Conservation (phyloP, 2,113 vertebrate genomes). For the Chascanopsetta lugubris region DNA sequence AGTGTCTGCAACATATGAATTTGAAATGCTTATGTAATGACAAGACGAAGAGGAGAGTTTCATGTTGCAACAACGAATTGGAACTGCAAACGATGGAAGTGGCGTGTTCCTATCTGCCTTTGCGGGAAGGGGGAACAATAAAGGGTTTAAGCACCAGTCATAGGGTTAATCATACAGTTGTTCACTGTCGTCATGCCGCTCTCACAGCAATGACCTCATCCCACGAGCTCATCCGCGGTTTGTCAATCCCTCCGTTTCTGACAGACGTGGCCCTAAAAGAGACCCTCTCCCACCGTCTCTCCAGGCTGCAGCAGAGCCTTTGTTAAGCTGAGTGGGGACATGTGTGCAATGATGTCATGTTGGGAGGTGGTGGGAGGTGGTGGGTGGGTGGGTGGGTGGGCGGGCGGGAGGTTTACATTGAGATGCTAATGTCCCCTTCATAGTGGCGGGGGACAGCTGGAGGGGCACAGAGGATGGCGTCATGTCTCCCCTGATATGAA, state of each 20-base stretch:
- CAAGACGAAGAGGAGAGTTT: conserved; percentile 10
- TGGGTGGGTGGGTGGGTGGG: conserved; percentile 33
- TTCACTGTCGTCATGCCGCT: conserved; percentile 31
- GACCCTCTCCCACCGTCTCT: conserved; percentile 37
- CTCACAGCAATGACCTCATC: conserved; percentile 69
- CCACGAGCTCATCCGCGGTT: conserved; percentile 47
- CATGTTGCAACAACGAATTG: conserved; percentile 36
- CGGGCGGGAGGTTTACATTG: conserved; percentile 56
- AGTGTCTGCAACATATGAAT: conserved; percentile 42
- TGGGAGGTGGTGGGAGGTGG: conserved; percentile 36
- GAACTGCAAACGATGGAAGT: conserved; percentile 44
- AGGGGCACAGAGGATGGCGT: conserved; percentile 74
- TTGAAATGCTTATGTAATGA: conserved; percentile 41
- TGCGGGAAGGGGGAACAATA: conserved; percentile 40
- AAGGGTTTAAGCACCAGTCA: conserved; percentile 51
- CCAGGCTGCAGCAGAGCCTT: conserved; percentile 63
- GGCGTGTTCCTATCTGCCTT: conserved; percentile 43
- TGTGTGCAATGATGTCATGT: conserved; percentile 81
- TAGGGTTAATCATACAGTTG: conserved; percentile 27
- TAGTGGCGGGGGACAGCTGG: conserved; percentile 73
- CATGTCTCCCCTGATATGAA: conserved; percentile 75
- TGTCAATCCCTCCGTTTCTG: conserved; percentile 62
- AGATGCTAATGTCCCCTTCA: conserved; percentile 76
- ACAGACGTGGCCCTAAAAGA: conserved; percentile 41
- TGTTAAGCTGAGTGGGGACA: conserved; percentile 73